Percentiles rank a stretch among this genome's conserved stretches.
Conservation (phyloP, 2,888 invertebrate species). For the Heterodera filipjevi region DNA sequence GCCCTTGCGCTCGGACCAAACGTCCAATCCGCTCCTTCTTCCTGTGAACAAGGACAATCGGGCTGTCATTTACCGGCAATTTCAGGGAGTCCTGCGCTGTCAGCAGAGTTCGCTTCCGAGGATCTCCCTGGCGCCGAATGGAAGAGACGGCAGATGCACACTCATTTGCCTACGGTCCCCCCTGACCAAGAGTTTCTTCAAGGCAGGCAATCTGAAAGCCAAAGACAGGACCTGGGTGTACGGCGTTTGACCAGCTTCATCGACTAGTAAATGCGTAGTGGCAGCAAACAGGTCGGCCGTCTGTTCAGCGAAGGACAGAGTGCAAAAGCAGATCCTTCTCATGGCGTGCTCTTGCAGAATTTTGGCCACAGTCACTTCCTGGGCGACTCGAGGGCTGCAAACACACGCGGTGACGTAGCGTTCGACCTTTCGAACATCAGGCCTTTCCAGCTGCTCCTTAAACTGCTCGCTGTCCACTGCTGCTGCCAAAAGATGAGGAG, state of each 20-base stretch:
- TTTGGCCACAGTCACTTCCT: not conserved
- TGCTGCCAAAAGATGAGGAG: not conserved
- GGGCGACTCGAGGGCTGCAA: not conserved
- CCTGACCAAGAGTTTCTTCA: not conserved
- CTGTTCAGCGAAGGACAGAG: slow-evolving; percentile 2
- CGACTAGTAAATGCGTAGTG: not conserved
- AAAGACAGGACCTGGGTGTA: not conserved
- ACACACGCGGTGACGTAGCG: not conserved
- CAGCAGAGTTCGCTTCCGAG: too few relatives aligned
- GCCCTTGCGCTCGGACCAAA: not conserved
- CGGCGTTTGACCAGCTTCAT: slow-evolving; percentile 6
- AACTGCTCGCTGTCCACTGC: slow-evolving; percentile 6
- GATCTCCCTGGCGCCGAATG: not conserved
- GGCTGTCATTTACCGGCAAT: not conserved
- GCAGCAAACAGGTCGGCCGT: not conserved
- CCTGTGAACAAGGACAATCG: not conserved
- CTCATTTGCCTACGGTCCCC: not conserved
- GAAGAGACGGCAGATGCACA: not conserved
- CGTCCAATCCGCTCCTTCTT: too few relatives aligned
- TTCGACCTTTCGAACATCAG: not conserved
- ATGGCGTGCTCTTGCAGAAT: not conserved
- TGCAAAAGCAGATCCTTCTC: not conserved
- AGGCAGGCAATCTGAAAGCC: not conserved
- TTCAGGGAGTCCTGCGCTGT: too few relatives aligned
- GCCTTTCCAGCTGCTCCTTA: not conserved